phyloP scores from a whole-genome alignment of 2,797 vertebrate genomes.

The Semotilus atromaculatus region DNA sequence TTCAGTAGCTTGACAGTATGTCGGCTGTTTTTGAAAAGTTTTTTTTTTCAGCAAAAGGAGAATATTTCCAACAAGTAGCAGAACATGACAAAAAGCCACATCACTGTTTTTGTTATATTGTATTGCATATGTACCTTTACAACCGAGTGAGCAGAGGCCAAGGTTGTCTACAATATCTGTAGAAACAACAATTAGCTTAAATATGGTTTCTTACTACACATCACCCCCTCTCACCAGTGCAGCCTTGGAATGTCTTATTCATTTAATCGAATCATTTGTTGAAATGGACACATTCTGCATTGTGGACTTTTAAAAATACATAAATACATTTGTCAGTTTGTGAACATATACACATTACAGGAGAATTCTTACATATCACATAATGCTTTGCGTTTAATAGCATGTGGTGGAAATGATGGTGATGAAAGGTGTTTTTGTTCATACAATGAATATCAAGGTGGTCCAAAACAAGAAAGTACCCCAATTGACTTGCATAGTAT shows the following conservation, averaged over 20 bases:
- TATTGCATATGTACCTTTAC: not conserved
- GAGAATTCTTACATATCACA: too few relatives aligned
- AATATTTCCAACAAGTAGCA: not conserved
- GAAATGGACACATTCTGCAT: not conserved
- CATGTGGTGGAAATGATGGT: not conserved
- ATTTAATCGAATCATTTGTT: not conserved
- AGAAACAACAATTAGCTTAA: not conserved
- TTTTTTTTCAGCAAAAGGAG: not conserved
- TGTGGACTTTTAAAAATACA: not conserved
- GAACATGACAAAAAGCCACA: not conserved
- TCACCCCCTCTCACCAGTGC: not conserved
- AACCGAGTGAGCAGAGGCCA: not conserved
- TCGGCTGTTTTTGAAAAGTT: not conserved
- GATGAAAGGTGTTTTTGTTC: not conserved
- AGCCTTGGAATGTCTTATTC: not conserved
- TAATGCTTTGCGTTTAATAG: not conserved
- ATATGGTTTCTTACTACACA: not conserved
- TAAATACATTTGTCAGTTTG: too few relatives aligned
- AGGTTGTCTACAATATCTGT: not conserved
- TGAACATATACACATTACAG: not conserved
- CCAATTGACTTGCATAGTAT: too few relatives aligned
- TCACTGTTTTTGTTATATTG: not conserved
- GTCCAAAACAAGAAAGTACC: too few relatives aligned
- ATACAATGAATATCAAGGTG: not conserved
- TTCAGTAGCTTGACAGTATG: slow-evolving; percentile 1